These are phyloP conservation scores for Saccostrea glomerata DNA, from an alignment of 1,140 invertebrate genomes.

Conservation along the genomic window DNA sequence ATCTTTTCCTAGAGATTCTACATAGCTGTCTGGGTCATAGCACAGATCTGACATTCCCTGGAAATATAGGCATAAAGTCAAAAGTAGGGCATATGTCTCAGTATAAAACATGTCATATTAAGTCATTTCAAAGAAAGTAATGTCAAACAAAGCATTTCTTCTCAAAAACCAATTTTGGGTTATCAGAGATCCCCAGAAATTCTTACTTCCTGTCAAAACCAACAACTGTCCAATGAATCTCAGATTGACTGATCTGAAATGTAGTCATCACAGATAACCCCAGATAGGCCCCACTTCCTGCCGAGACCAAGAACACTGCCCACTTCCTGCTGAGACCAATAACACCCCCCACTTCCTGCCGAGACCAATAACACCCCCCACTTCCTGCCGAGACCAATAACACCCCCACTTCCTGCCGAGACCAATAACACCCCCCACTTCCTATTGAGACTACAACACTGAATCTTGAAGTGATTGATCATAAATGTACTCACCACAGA, in stretches of 20 bases:
- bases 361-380: constrained; percentile 63
- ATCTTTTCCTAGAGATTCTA: constrained; percentile 51
- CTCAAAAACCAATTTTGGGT: no score
- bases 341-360: constrained; percentile 58
- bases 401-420: constrained; percentile 56
- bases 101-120: no score
- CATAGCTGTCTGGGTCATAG: constrained; percentile 63
- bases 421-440: constrained; percentile 58
- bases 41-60: constrained; percentile 69
- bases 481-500: constrained; percentile 58
- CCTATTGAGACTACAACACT: constrained; percentile 55
- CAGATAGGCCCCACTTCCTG: constrained; percentile 45
- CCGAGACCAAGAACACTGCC: constrained; percentile 49
- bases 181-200: no score
- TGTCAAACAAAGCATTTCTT: no score
- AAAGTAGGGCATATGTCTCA: no score
- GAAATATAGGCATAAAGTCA: neutral
- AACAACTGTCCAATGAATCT: no score
- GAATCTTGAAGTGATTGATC: constrained; percentile 51
- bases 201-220: no score
- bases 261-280: no score
- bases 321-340: constrained; percentile 61
- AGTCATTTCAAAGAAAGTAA: no score
- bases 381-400: constrained; percentile 58
- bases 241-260: no score